Evolutionary conservation across 2,113 vertebrate genomes (phyloP), one percentile per base, ranked within the genome.

Genomic region (Hippocampus comes): DNA sequence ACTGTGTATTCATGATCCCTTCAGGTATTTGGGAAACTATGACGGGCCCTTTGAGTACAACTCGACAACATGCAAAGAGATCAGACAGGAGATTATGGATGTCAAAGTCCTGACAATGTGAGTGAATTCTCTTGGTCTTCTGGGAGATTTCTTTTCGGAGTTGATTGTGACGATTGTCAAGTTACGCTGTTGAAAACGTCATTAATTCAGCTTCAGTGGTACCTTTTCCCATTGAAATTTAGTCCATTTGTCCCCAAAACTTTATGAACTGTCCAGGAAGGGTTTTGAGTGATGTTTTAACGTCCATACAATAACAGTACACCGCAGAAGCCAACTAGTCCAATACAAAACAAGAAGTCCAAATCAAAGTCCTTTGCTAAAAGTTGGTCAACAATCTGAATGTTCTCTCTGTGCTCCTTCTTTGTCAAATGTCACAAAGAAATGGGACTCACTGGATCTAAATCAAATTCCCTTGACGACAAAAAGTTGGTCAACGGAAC

Each of bases 91-190:
- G 78, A 97, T 99, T 84, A 93, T 93, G 78, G 94, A 95, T 1
- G 94, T 99, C 90, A 99, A 99, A 84, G 94, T 97, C 80, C 90
- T 99, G 76, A 96, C 97, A 65, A 98, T 98, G 97, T 99, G 91
- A 98, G 96, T 98, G 92, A 97, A 80, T 70, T 68, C 11, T 2
- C 7, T 12, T 63, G 56, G 4, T n/a, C 4, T 12, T 20, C 41
- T 63, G 61, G 34, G 34, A 41, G 63, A 61, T 61, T 20, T 18
- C 17, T 64, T 57, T 9, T 15, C 5, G 21, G n/a, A 23, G 8
- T 10, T 23, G 56, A 57, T 12, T 27, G 56, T 27, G n/a, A 25
- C 23, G 11, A 57, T 25, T 57, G 23, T 57, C 56, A 5, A 57
- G 25, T 57, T 12, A 25, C 11, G 10, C 18, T 21, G 49, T 51